Evolutionary conservation across 2,113 vertebrate species (phyloP).

Genomic region (Dinomys branickii): DNA sequence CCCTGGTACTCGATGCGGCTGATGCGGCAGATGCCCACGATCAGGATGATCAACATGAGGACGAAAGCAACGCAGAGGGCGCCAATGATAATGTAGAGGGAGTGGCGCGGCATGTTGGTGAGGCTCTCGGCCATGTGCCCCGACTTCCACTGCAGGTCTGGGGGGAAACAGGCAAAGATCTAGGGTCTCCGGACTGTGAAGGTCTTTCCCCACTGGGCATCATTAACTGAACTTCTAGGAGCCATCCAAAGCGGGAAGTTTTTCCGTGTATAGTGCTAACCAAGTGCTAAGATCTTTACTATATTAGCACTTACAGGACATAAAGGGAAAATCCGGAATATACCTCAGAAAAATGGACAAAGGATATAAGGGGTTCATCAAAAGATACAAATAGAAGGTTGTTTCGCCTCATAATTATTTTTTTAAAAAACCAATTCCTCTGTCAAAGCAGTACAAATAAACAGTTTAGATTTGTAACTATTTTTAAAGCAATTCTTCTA

Average conservation of each 20-base stretch:
- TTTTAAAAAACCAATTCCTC: neutral
- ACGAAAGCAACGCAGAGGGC: conserved; percentile 97
- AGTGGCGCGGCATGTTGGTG: conserved; percentile 97
- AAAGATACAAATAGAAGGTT: neutral
- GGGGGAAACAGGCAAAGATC: fast-evolving
- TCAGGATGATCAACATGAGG: conserved; percentile 98
- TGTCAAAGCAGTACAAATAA: neutral
- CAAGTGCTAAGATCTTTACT: neutral
- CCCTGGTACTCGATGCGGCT: conserved; percentile 99
- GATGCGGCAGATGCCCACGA: conserved; percentile 99
- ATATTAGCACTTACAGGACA: neutral
- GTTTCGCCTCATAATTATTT: neutral
- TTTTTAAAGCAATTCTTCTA: neutral
- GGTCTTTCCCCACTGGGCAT: neutral
- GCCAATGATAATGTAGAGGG: conserved; percentile 98
- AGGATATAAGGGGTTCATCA: neutral
- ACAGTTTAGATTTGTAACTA: neutral
- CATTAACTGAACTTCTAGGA: neutral
- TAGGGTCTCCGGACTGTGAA: fast-evolving
- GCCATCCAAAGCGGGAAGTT: neutral
- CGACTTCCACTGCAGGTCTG: conserved; percentile 97
- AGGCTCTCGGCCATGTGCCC: conserved; percentile 94
- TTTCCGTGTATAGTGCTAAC: neutral
- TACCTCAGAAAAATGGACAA: neutral
- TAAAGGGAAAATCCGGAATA: neutral